These are phyloP conservation scores for Seriola rivoliana DNA, from an alignment of 2,113 vertebrate genomes.

Conservation along the genomic window DNA sequence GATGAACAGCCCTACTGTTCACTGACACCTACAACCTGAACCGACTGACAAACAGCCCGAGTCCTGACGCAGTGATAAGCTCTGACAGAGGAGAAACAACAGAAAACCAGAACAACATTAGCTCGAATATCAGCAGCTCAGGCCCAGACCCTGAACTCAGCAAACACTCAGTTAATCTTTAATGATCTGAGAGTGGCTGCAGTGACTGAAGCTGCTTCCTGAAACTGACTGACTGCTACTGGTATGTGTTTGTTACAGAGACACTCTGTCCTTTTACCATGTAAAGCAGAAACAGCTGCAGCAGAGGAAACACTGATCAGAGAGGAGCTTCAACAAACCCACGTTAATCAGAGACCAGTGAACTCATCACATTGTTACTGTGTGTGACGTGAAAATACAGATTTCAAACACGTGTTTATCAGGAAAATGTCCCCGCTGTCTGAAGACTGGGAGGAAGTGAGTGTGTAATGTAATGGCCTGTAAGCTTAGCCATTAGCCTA, in stretches of 20 bases:
- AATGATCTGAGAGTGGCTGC: not conserved
- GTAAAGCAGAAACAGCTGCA: constrained; percentile 9
- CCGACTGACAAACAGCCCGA: too few relatives aligned
- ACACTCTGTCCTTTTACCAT: not conserved
- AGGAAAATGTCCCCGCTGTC: too few relatives aligned
- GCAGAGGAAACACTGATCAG: not conserved
- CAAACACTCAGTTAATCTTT: constrained; percentile 31
- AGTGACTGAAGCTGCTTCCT: not conserved
- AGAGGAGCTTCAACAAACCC: not conserved
- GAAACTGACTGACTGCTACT: not conserved
- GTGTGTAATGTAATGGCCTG: too few relatives aligned
- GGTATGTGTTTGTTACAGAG: constrained; percentile 12
- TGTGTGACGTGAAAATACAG: too few relatives aligned
- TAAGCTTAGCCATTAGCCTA: not conserved
- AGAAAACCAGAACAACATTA: too few relatives aligned
- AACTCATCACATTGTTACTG: not conserved
- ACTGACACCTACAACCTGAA: too few relatives aligned
- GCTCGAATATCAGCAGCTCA: too few relatives aligned
- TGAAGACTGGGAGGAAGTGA: too few relatives aligned
- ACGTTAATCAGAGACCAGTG: not conserved
- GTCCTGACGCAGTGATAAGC: too few relatives aligned
- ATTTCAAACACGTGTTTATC: too few relatives aligned
- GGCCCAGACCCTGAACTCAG: not conserved
- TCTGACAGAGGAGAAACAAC: too few relatives aligned
- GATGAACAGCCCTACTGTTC: too few relatives aligned